A percentile compares a stretch with the other conserved stretches of the same genome.
Evolutionary conservation across 1,140 invertebrate genomes (phyloP).

Genomic region (Drosophila subpulchrella): DNA sequence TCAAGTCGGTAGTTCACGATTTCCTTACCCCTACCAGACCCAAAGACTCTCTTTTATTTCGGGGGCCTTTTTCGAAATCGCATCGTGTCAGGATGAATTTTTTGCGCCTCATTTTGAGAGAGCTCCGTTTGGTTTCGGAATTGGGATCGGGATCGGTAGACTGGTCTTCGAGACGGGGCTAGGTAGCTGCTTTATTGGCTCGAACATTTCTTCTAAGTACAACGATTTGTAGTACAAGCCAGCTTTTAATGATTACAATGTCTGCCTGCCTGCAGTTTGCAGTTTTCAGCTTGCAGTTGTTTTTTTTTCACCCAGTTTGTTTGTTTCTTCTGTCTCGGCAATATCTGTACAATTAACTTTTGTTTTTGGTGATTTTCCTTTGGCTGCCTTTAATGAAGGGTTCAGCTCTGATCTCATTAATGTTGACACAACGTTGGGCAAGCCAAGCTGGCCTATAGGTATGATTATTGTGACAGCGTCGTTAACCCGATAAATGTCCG

Average conservation of each 20-base stretch:
- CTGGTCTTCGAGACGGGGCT: slow-evolving; percentile 9
- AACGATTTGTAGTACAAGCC: slow-evolving; percentile 82
- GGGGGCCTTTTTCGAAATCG: slow-evolving; percentile 52
- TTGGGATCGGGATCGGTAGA: background rate
- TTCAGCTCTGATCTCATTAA: slow-evolving; percentile 63
- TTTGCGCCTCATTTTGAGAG: slow-evolving; percentile 76
- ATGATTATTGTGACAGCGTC: slow-evolving; percentile 40
- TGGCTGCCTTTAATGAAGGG: slow-evolving; percentile 69
- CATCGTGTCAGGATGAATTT: slow-evolving; percentile 83
- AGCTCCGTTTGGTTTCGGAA: background rate
- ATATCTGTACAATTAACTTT: slow-evolving; percentile 80
- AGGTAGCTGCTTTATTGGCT: slow-evolving; percentile 62
- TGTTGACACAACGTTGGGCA: slow-evolving; percentile 71
- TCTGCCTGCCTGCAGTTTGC: slow-evolving; percentile 34
- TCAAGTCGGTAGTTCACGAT: slow-evolving; percentile 80
- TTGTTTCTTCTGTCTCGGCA: slow-evolving; percentile 48
- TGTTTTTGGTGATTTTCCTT: slow-evolving; percentile 63
- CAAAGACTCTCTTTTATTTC: slow-evolving; percentile 45
- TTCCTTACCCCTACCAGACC: slow-evolving; percentile 50
- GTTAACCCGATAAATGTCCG: slow-evolving; percentile 16
- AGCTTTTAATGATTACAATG: slow-evolving; percentile 82
- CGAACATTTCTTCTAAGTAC: slow-evolving; percentile 78
- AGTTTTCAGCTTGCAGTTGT: slow-evolving; percentile 24
- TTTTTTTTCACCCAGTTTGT: slow-evolving; percentile 11
- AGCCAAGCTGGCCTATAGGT: slow-evolving; percentile 16